These are phyloP conservation scores for Stomatorhinus walkeri DNA, from an alignment of 2,797 vertebrate genomes.

Conservation along the genomic window DNA sequence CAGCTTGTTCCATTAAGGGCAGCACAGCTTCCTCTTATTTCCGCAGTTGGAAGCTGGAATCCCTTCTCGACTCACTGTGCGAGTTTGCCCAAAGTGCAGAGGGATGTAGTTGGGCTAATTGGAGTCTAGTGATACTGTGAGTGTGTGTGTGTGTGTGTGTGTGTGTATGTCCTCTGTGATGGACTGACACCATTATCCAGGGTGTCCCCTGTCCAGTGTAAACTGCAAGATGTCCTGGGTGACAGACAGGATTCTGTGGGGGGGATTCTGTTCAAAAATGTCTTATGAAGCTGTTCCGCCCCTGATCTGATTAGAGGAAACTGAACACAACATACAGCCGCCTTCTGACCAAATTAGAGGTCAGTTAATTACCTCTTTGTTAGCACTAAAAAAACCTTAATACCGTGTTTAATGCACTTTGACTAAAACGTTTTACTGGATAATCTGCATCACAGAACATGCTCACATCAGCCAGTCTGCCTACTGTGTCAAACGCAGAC, in stretches of 20 bases:
- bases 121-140: neutral
- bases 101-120: neutral
- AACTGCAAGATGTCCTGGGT: neutral
- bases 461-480: neutral
- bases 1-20: neutral
- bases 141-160: neutral
- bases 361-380: neutral
- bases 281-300: neutral
- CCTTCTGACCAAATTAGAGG: neutral
- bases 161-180: neutral
- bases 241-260: neutral
- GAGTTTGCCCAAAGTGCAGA: neutral
- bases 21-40: neutral
- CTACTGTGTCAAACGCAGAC: neutral
- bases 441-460: neutral
- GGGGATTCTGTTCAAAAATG: neutral
- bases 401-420: neutral
- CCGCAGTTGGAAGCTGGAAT: neutral
- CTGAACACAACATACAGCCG: neutral
- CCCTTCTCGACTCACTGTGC: neutral
- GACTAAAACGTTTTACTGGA: neutral
- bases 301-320: neutral
- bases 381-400: neutral
- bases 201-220: neutral
- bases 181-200: neutral